Percentiles rank a stretch among this genome's conserved stretches.
These are phyloP conservation scores for Candoia aspera DNA, from an alignment of 2,113 vertebrate genomes.

Conservation along the genomic window DNA sequence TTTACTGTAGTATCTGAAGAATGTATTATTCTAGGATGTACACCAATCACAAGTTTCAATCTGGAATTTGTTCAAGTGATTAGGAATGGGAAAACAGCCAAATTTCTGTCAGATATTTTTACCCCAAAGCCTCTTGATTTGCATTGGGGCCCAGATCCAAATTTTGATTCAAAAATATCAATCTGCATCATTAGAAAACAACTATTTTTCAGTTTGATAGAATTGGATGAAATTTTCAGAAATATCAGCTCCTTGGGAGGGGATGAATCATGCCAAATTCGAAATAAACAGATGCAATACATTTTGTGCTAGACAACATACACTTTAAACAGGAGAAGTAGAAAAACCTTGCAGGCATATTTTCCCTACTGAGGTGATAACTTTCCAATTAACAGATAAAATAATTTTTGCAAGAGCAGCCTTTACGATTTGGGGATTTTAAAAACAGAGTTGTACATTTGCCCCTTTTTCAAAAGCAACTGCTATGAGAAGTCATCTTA, in stretches of 20 bases:
- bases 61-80: background rate
- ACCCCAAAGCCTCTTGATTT: background rate
- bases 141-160: background rate
- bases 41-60: background rate
- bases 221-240: background rate
- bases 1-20: background rate
- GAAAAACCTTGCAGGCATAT: background rate
- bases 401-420: too few relatives aligned
- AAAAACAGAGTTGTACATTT: too few relatives aligned
- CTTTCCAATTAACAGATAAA: too few relatives aligned
- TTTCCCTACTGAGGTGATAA: too few relatives aligned
- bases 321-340: background rate
- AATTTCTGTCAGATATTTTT: background rate
- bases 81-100: background rate
- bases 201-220: background rate
- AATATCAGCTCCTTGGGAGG: background rate
- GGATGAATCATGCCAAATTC: background rate
- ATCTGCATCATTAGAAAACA: background rate
- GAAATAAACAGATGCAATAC: background rate
- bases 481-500: too few relatives aligned
- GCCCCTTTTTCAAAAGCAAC: too few relatives aligned
- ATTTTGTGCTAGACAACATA: background rate
- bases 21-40: background rate
- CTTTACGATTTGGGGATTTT: too few relatives aligned
- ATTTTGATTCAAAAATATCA: background rate